Evolutionary conservation across 2,888 invertebrate genomes (phyloP).

Genomic region (Lathronympha strigana): DNA sequence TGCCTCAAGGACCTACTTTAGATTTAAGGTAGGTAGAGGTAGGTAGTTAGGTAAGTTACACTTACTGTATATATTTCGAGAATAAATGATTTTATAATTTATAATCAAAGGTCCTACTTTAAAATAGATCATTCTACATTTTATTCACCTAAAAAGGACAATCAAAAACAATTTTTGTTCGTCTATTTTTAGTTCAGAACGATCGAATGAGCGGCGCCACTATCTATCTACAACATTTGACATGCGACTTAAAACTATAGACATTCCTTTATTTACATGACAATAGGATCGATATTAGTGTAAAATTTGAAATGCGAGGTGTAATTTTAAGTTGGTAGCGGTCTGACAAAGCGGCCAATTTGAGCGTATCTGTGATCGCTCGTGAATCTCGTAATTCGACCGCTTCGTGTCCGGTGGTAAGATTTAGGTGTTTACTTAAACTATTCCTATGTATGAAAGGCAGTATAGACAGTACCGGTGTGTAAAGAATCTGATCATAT

Average conservation of each 20-base stretch:
- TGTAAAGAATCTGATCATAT: neutral
- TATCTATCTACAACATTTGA: constrained; percentile 12
- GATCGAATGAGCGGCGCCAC: constrained; percentile 33
- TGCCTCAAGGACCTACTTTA: too few species aligned
- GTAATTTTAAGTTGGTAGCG: constrained; percentile 46
- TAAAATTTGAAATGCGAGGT: neutral
- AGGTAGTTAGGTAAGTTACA: too few species aligned
- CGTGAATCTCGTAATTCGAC: constrained; percentile 80
- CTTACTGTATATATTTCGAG: too few species aligned
- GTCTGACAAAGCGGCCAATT: constrained; percentile 76
- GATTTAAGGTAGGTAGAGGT: too few species aligned
- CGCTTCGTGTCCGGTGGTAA: constrained; percentile 68
- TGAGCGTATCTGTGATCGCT: constrained; percentile 70
- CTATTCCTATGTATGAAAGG: constrained; percentile 7
- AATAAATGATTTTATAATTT: too few species aligned
- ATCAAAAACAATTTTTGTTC: constrained; percentile 6
- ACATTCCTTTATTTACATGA: constrained; percentile 9
- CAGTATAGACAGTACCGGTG: neutral
- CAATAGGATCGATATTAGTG: constrained; percentile 15
- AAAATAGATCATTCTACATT: neutral
- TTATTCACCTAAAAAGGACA: constrained; percentile 12
- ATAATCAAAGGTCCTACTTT: too few species aligned
- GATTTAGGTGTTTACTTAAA: constrained; percentile 44
- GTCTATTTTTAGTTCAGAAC: constrained; percentile 22
- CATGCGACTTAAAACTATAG: neutral